These are phyloP conservation scores for Limonius californicus DNA, from an alignment of 1,140 invertebrate genomes.

Conservation along the genomic window DNA sequence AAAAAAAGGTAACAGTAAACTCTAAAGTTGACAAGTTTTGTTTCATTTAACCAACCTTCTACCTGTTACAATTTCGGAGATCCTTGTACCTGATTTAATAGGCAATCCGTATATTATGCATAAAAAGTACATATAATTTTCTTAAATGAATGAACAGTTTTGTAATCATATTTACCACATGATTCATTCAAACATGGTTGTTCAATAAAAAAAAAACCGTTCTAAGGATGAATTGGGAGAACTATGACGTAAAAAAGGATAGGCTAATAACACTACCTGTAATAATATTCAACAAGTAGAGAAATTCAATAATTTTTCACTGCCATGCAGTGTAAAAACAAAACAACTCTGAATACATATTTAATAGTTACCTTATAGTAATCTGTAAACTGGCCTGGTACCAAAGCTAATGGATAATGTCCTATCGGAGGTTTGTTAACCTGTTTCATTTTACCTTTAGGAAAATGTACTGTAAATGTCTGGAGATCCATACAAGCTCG, in stretches of 20 bases:
- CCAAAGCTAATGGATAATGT: constrained; percentile 83
- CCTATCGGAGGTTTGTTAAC: constrained; percentile 53
- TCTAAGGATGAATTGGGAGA: too few species aligned
- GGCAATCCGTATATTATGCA: too few species aligned
- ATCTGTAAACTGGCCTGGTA: constrained; percentile 92
- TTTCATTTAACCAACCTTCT: too few species aligned
- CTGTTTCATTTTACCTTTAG: constrained; percentile 49
- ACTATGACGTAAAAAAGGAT: not conserved
- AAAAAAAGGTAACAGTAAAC: too few species aligned
- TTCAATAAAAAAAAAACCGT: too few species aligned
- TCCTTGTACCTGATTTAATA: too few species aligned
- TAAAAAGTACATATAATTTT: too few species aligned
- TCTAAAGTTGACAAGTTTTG: too few species aligned
- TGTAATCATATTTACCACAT: too few species aligned
- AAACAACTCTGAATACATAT: constrained; percentile 8
- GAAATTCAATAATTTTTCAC: not conserved
- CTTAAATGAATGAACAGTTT: too few species aligned
- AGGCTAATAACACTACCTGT: not conserved
- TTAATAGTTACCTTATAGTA: constrained; percentile 64
- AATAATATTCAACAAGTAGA: not conserved
- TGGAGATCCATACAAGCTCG: constrained; percentile 71
- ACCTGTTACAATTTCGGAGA: too few species aligned
- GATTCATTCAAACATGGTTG: too few species aligned
- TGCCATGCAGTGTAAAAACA: not conserved
- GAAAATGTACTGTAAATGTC: constrained; percentile 50